Conservation (phyloP, 2,888 invertebrate species). For the Acrobeloides nanus region DNA sequence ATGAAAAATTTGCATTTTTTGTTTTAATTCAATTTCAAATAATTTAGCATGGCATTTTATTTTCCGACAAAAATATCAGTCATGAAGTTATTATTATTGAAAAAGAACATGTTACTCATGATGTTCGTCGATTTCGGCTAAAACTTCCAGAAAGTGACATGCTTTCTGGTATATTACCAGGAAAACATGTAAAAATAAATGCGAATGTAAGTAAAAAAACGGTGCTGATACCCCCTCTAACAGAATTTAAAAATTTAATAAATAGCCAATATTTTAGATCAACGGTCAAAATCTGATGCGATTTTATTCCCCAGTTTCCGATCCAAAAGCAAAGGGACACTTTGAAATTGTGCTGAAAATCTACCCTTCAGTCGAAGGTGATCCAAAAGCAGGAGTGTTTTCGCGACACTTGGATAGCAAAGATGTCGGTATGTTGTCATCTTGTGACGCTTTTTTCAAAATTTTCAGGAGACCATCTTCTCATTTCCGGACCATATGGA, state of each 20-base stretch:
- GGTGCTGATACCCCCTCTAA: not conserved
- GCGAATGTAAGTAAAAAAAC: not conserved
- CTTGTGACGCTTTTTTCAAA: not conserved
- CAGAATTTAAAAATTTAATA: not conserved
- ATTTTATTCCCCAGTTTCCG: slow-evolving; percentile 1
- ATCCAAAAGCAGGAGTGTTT: slow-evolving; percentile 10
- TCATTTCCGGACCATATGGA: slow-evolving; percentile 86
- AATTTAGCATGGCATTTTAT: no score
- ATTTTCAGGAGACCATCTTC: slow-evolving; percentile 60
- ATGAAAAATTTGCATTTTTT: no score
- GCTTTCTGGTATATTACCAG: not conserved
- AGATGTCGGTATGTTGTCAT: slow-evolving; percentile 2
- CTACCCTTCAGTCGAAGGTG: slow-evolving; percentile 6
- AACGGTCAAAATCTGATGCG: slow-evolving; percentile 6
- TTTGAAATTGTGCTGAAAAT: slow-evolving; percentile 10
- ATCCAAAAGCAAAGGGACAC: not conserved
- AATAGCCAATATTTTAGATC: slow-evolving; percentile 1
- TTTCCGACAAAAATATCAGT: no score
- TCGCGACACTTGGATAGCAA: slow-evolving; percentile 6
- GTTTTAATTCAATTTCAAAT: no score
- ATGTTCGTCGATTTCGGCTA: slow-evolving; percentile 83
- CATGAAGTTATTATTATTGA: no score
- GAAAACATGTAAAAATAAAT: not conserved
- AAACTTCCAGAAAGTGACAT: slow-evolving; percentile 66
- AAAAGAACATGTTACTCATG: slow-evolving; percentile 70